Base-by-base conservation (phyloP, 2,797 vertebrate genomes). In the Columba guinea region DNA sequence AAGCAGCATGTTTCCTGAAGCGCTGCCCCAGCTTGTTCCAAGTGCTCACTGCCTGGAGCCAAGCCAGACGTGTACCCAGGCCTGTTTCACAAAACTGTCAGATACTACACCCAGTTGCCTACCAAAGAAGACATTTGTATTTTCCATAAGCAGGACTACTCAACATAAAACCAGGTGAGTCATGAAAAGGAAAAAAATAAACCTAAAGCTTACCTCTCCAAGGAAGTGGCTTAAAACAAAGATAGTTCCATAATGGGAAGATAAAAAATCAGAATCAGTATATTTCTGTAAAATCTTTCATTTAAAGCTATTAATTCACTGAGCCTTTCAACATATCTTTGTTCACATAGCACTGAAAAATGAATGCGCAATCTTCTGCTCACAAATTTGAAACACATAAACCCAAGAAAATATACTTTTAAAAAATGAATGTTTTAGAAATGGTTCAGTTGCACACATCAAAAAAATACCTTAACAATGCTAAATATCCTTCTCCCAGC, bases 1-100 rank as follows among this genome's bases (percentile, higher is more conserved):
- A 85, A 83, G 93, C 56, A 74, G 68, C 56, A 8, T 77, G 84
- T 84, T 94, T 90, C 93, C 84, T 77, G 49, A 80, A 79, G 82
- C 76, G 48, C 62, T 81, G 62, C n/a, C 37, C 58, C 89, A 85
- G 84, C 37, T 20, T 46, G 20, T 63, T 86, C 64, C 27, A 58
- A 94, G 62, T 5, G 41, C 22, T 91, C 65, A 12, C 46, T 55
- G 6, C 49, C 41, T 78, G 58, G 68, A 87, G 19, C 0, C 0
- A 75, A 39, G 76, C 91, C 92, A 94, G 65, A 63, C 37, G 34
- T n/a, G 56, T 0, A 82, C 21, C 39, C 55, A 76, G 55, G 27
- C 35, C 69, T 82, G 44, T 27, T 90, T 56, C 70, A 85, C n/a
- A 64, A 21, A 81, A n/a, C 37, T 60, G 34, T 11, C 64, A 58